These are phyloP conservation scores for Euschistus heros DNA, from an alignment of 1,140 invertebrate genomes.

Conservation along the genomic window DNA sequence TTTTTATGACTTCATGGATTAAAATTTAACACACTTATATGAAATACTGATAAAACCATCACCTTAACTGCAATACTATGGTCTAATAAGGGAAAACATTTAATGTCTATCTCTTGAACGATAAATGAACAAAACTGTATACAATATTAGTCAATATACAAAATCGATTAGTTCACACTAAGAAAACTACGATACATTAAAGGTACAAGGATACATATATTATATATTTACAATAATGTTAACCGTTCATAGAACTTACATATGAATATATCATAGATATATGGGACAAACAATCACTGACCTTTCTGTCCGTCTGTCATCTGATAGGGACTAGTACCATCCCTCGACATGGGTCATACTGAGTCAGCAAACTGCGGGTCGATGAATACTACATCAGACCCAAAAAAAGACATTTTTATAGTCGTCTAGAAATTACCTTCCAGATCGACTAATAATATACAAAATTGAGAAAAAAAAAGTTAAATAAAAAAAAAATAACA, in stretches of 20 bases:
- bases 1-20: no score
- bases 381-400: no score
- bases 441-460: constrained; percentile 25
- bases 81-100: no score
- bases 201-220: no score
- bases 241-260: constrained; percentile 86
- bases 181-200: no score
- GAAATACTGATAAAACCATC: no score
- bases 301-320: constrained; percentile 35
- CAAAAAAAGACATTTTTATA: constrained; percentile 1
- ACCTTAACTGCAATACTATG: no score
- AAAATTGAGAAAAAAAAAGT: constrained; percentile 17
- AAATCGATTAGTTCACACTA: no score
- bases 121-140: no score
- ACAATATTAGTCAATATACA: no score
- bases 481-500: constrained; percentile 24
- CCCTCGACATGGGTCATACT: constrained; percentile 14
- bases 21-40: no score
- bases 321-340: constrained; percentile 2
- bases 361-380: constrained; percentile 25
- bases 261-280: constrained; percentile 92
- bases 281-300: constrained; percentile 64
- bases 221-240: constrained; percentile 9
- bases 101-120: no score
- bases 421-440: constrained; percentile 40